Evolutionary conservation across 2,888 invertebrate species (phyloP), one percentile per base, ranked within the genome.

Genomic region (Acleris holmiana): DNA sequence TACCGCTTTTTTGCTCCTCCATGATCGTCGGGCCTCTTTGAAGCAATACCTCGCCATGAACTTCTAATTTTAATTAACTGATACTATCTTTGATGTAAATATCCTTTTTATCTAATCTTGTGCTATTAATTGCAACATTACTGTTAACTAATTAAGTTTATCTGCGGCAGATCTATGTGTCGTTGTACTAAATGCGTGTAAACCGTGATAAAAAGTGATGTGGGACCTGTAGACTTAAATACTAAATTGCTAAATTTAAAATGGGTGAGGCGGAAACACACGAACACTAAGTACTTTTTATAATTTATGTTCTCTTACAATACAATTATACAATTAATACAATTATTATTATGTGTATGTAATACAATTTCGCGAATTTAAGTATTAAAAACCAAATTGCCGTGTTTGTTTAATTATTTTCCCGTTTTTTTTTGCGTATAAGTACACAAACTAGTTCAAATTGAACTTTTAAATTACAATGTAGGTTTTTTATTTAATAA

Each of bases 71-170:
- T 65, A 65, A 65, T 65, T 35, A 65, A 65, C 41, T 59, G 65
- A 65, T 65, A 44, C 35, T 65, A 65, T 65, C 59, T 59, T 19
- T 47, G 17, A 54, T 55, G 53, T 49, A 60, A 55, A 65, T 65
- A 65, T 55, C 49, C 49, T 54, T 65, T 59, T 55, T 55, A 65
- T 65, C 50, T 65, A 60, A 65, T 54, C 48, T 55, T n/a, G 49
- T 55, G 61, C 57, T 47, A 65, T 65, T 65, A 46, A 55, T 60
- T 55, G 35, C 59, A 65, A 60, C 64, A 64, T 21, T 58, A 64
- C 64, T 48, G 64, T 58, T 64, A 64, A 44, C 58, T 59, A 53
- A 64, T 64, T 64, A 58, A 54, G 58, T 59, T 64, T 59, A 64
- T 64, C 64, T 44, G 53, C 21, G 41, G n/a, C 17, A 41, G 48